Conservation (phyloP, 2,113 vertebrate species). For the Nothocercus julius region DNA sequence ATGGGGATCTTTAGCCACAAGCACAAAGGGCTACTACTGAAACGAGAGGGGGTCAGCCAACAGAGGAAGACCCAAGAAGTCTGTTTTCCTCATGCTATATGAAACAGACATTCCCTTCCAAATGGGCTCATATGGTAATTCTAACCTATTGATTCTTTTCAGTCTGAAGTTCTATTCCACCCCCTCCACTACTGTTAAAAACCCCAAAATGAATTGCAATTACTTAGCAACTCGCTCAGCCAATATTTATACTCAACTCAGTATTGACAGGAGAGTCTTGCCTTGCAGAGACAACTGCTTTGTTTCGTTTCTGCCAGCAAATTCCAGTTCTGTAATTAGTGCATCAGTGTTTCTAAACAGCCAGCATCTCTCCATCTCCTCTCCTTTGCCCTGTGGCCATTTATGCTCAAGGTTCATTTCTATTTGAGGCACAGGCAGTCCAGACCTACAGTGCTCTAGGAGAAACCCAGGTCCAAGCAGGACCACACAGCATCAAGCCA, state of each 20-base stretch:
- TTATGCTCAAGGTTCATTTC: background rate
- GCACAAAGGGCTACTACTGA: background rate
- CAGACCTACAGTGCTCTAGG: background rate
- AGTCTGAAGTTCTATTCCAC: background rate
- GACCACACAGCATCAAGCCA: background rate
- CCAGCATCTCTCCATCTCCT: background rate
- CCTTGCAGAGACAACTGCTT: background rate
- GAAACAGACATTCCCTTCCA: background rate
- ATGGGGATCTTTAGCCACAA: background rate
- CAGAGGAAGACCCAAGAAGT: background rate
- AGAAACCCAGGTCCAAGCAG: background rate
- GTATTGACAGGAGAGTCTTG: background rate
- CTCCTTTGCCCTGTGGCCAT: background rate
- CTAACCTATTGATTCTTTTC: background rate
- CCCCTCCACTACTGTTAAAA: background rate
- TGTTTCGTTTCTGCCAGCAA: background rate
- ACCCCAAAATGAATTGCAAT: background rate
- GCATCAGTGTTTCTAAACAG: background rate
- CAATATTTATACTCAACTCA: background rate
- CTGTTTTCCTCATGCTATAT: background rate
- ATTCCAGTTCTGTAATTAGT: background rate
- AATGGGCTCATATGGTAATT: background rate
- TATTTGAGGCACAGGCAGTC: background rate
- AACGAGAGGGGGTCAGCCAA: background rate
- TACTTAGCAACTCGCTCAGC: background rate